Percentiles rank a stretch among this genome's conserved stretches.
Evolutionary conservation across 2,113 vertebrate species (phyloP).

Genomic region (Podocnemis expansa): DNA sequence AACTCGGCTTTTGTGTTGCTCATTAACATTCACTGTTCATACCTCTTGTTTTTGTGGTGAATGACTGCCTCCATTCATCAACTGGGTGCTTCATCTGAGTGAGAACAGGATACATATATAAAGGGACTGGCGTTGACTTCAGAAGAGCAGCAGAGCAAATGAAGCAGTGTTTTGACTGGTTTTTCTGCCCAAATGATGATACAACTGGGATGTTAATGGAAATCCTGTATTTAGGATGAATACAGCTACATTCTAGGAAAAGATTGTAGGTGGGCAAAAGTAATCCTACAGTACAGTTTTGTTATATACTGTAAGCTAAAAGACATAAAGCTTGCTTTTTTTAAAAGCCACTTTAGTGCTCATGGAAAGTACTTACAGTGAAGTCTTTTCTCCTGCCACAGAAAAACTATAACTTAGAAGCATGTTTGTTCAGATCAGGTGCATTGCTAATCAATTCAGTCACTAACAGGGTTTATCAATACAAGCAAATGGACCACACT

Average conservation of each 20-base stretch:
- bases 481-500: background rate
- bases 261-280: conserved; percentile 42
- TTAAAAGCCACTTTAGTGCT: background rate
- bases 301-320: background rate
- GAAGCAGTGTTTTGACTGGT: conserved; percentile 56
- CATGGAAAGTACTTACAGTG: background rate
- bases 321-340: background rate
- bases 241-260: conserved; percentile 36
- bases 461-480: conserved; percentile 16
- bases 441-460: conserved; percentile 1
- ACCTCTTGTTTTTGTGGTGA: conserved; percentile 45
- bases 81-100: background rate
- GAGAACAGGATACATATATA: conserved; percentile 25
- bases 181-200: conserved; percentile 63
- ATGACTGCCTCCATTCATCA: conserved; percentile 26
- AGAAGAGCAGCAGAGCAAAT: conserved; percentile 67
- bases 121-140: conserved; percentile 55
- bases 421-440: conserved; percentile 37
- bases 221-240: conserved; percentile 59
- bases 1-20: background rate
- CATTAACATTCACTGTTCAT: background rate
- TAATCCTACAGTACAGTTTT: conserved; percentile 26
- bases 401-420: conserved; percentile 25
- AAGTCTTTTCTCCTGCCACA: conserved; percentile 25
- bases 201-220: conserved; percentile 70